These are phyloP conservation scores for Caenorhabditis angaria DNA, from an alignment of 2,888 invertebrate genomes.

Conservation along the genomic window DNA sequence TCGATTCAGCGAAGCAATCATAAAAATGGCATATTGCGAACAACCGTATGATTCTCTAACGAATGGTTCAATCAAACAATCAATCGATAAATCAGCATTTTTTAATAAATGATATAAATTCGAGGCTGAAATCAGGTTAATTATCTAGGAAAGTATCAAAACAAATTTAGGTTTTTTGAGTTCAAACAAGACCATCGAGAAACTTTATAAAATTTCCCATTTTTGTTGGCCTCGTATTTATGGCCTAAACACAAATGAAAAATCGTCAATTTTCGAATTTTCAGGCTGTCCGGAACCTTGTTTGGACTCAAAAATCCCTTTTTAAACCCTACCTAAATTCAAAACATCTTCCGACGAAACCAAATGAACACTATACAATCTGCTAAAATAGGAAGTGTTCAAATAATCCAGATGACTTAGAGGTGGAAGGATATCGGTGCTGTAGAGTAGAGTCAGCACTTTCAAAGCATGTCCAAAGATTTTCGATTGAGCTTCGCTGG, in stretches of 20 bases:
- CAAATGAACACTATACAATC: neutral
- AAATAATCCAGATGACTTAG: neutral
- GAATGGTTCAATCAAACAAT: neutral
- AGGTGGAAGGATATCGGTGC: neutral
- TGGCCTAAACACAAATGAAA: too few relatives aligned
- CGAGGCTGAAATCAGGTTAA: too few relatives aligned
- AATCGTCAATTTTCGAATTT: too few relatives aligned
- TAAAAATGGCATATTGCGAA: neutral
- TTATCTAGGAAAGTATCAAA: too few relatives aligned
- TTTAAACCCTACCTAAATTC: too few relatives aligned
- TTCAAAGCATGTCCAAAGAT: too few relatives aligned
- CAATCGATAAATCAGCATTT: neutral
- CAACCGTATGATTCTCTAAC: neutral
- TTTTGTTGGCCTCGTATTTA: too few relatives aligned
- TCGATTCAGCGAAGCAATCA: neutral
- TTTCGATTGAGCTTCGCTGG: neutral
- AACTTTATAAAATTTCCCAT: too few relatives aligned
- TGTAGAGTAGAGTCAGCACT: neutral
- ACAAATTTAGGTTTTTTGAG: too few relatives aligned
- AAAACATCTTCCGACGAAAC: neutral
- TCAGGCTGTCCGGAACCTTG: too few relatives aligned
- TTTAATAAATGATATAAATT: neutral
- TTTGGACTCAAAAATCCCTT: too few relatives aligned
- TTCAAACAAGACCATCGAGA: too few relatives aligned
- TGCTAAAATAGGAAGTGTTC: neutral